Conservation (phyloP, 2,888 invertebrate genomes). For the Portevinia maculata region DNA sequence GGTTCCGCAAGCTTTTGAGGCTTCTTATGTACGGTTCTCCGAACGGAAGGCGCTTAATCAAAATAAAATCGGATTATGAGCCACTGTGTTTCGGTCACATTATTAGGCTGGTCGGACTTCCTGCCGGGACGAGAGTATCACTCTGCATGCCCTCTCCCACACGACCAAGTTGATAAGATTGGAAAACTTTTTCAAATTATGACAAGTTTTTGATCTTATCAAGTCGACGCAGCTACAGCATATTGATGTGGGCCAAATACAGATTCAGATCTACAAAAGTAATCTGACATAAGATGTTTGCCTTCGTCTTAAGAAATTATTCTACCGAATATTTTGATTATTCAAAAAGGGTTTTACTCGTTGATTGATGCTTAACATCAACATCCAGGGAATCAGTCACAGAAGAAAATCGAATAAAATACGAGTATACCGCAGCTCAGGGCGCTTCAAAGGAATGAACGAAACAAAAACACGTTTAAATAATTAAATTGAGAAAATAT, state of each 20-base stretch:
- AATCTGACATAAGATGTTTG: slow-evolving; percentile 52
- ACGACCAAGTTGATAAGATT: slow-evolving; percentile 23
- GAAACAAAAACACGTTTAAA: not conserved
- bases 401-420: too few relatives aligned
- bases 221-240: not conserved
- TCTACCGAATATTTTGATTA: slow-evolving; percentile 26
- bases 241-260: slow-evolving; percentile 10
- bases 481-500: not conserved
- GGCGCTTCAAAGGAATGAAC: too few relatives aligned
- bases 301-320: slow-evolving; percentile 14
- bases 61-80: slow-evolving; percentile 55
- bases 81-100: slow-evolving; percentile 12
- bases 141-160: not conserved
- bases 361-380: not conserved
- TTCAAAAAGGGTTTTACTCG: slow-evolving; percentile 34
- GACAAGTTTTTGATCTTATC: slow-evolving; percentile 40
- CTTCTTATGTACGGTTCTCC: slow-evolving; percentile 26
- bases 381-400: slow-evolving; percentile 3
- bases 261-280: not conserved
- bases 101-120: slow-evolving; percentile 11
- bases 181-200: slow-evolving; percentile 47
- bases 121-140: not conserved
- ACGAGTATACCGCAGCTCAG: not conserved
- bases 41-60: slow-evolving; percentile 61
- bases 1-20: slow-evolving; percentile 40